Percentiles rank a stretch among this genome's conserved stretches.
Conservation (phyloP, 2,797 vertebrate species). For the Falco concolor region DNA sequence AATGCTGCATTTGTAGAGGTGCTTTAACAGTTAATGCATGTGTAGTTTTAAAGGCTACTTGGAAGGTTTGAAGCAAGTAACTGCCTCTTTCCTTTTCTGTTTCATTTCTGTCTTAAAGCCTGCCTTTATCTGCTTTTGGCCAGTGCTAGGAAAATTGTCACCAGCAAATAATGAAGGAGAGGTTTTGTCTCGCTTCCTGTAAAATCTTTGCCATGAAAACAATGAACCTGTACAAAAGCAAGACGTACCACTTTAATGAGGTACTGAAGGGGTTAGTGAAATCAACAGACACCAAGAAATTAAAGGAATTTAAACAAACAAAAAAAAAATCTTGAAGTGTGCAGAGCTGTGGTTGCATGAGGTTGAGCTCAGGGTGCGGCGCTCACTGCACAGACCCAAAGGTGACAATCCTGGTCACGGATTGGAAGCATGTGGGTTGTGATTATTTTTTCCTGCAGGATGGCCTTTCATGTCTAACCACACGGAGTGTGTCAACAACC, state of each 20-base stretch:
- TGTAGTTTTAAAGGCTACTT: background rate
- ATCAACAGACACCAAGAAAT: background rate
- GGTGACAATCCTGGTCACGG: constrained; percentile 39
- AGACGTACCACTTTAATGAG: fast-evolving
- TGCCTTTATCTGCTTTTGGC: background rate
- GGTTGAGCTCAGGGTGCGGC: background rate
- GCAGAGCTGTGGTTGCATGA: background rate
- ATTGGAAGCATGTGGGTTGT: constrained; percentile 32
- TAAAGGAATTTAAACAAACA: background rate
- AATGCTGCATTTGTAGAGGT: background rate
- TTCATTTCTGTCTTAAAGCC: background rate
- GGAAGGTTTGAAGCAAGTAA: background rate
- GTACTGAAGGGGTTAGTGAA: background rate
- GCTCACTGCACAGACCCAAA: background rate
- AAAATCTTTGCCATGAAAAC: background rate
- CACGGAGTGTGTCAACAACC: constrained; percentile 59
- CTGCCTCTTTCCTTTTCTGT: background rate
- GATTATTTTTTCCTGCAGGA: constrained; percentile 11
- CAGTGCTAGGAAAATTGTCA: background rate
- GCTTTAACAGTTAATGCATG: background rate
- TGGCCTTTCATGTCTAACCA: constrained; percentile 66
- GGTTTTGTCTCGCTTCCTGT: background rate
- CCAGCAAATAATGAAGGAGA: background rate
- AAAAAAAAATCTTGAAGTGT: background rate
- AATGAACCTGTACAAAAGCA: background rate